Base-by-base conservation (phyloP, 1,140 invertebrate species). In the Drosophila arawakana region DNA sequence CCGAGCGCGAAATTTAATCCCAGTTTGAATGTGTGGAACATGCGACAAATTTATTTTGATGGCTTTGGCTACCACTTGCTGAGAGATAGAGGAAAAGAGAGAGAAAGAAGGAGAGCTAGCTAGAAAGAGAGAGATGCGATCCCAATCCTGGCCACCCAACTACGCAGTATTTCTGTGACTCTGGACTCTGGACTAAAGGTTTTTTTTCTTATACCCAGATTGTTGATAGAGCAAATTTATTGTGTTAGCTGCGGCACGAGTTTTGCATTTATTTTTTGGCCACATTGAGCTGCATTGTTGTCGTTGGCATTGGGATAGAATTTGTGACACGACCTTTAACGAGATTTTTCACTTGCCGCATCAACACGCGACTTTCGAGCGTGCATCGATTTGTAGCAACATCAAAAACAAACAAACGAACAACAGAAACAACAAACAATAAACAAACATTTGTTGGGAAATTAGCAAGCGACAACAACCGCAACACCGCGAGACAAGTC, bases 281-380 rank as follows among this genome's bases (percentile, higher is more conserved):
- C 80, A 73, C 67, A 65, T 83, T 76, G 72, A 80, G 72, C 66
- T 72, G 13, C 63, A 55, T 73, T 65, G 37, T 15, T 30, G 18
- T 52, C 25, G 50, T 7, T 76, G 58, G 54, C 78, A 44, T 65
- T 78, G 75, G 54, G 52, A 70, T 57, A 73, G 74, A 85, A 84
- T 85, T 84, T 88, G 79, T 85, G 82, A 88, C 79, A 76, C 82
- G 82, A 85, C 83, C 83, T 85, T 85, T 85, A 85, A 85, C 82
- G 83, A 85, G 79, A 88, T 82, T 82, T 88, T 88, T 72, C 76
- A 85, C 72, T 82, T 88, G 82, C 77, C 77, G 77, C 81, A 84
- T 84, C 81, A 84, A 82, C 82, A 85, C 82, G 82, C 82, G 82
- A 85, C 83, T 85, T 73, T 78, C 75, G 78, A 85, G 82, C 79